Base-by-base conservation (phyloP, 2,888 invertebrate genomes). In the Hypena proboscidalis region DNA sequence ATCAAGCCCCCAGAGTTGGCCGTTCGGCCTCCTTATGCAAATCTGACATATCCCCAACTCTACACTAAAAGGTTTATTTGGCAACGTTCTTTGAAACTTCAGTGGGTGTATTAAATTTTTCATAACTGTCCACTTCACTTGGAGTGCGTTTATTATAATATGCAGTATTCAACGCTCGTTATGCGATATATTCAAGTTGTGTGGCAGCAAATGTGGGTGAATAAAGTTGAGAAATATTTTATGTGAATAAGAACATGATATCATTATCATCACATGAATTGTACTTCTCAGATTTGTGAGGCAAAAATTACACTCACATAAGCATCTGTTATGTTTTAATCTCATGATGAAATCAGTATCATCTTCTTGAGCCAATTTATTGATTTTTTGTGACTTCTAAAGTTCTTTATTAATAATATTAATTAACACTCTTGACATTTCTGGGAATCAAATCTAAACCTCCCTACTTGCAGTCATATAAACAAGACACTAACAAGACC, bases 31-130 rank as follows among this genome's bases (percentile, higher is more conserved):
- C 80, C 80, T 84, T 85, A 87, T 87, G 87, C 84, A 86, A 87
- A 88, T 88, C 73, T 48, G 61, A 72, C 74, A 78, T 85, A 86
- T 85, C 83, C 81, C 71, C 70, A 70, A 79, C 81, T 80, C 82
- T 83, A 81, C 83, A 77, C 81, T 80, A 80, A 83, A 77, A 82
- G 80, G 80, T 85, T 85, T 87, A 85, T 86, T 85, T 83, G 80
- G 70, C 65, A 69, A 81, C 36, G 67, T 78, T 75, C 77, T 83
- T 81, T 77, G 76, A 72, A 80, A 67, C 67, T 76, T 73, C 70
- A 82, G 80, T 74, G 73, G 78, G 60, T 74, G 80, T 83, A 85
- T 86, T 80, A 85, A 84, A 85, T 83, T 86, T 85, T 85, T 87
- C 83, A 86, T 85, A 84, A 83, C 80, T 77, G 76, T 64, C 80